These are phyloP conservation scores for Anoplophora glabripennis DNA, from an alignment of 1,140 invertebrate genomes.

Conservation along the genomic window DNA sequence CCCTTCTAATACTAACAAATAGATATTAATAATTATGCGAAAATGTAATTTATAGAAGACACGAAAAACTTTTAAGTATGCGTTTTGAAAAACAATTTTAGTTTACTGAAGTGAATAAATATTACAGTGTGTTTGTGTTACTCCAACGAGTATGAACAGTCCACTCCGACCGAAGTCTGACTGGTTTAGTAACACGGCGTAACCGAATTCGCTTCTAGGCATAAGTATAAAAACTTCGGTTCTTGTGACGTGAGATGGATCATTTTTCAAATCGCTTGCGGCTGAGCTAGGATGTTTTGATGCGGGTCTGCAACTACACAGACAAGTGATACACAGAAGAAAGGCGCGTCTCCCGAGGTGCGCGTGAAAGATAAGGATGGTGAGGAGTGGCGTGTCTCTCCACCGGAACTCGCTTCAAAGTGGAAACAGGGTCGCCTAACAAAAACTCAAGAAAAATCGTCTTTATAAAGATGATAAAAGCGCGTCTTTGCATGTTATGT, in stretches of 20 bases:
- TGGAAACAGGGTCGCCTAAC: constrained; percentile 42
- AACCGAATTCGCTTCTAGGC: constrained; percentile 2
- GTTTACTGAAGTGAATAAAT: too few relatives aligned
- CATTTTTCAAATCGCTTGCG: constrained; percentile 45
- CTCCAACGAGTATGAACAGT: too few relatives aligned
- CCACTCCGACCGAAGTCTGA: background rate
- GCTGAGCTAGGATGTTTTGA: constrained; percentile 42
- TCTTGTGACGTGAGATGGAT: constrained; percentile 43
- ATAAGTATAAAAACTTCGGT: constrained; percentile 39
- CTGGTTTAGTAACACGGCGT: constrained; percentile 4
- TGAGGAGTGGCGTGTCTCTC: constrained; percentile 12
- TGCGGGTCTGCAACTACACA: constrained; percentile 33
- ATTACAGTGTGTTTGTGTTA: too few relatives aligned
- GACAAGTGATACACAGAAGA: constrained; percentile 22
- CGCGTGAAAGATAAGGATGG: constrained; percentile 14
- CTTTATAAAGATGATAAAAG: constrained; percentile 49
- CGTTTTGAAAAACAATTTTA: too few relatives aligned
- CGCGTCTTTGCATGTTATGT: constrained; percentile 48
- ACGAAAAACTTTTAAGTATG: too few relatives aligned
- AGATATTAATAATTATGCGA: too few relatives aligned
- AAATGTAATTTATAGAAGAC: too few relatives aligned
- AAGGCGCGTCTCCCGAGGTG: constrained; percentile 11
- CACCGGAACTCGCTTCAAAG: constrained; percentile 25
- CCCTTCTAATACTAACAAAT: too few relatives aligned
- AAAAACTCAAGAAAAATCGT: constrained; percentile 49